Evolutionary conservation across 2,888 invertebrate species (phyloP).

Genomic region (Cephus sareptanus): DNA sequence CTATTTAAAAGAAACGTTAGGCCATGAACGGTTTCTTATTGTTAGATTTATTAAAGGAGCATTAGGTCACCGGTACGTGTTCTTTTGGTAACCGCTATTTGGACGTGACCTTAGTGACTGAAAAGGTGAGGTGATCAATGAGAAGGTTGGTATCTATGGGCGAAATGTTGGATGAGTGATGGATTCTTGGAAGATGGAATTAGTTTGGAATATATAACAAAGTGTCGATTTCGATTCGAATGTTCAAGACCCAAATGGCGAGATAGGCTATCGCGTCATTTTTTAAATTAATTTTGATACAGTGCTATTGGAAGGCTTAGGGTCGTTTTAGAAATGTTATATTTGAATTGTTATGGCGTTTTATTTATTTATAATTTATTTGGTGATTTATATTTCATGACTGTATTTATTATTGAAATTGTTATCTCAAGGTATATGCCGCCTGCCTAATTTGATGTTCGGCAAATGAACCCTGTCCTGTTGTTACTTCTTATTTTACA

Average conservation of each 20-base stretch:
- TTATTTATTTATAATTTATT: background rate
- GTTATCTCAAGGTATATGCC: conserved; percentile 14
- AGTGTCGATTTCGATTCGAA: no score
- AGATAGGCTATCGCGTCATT: background rate
- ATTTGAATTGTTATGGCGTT: background rate
- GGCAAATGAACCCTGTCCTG: conserved; percentile 23
- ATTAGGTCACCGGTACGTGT: background rate
- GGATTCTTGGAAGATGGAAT: background rate
- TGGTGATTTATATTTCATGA: background rate
- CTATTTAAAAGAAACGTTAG: background rate
- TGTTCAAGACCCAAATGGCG: background rate
- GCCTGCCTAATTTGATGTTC: conserved; percentile 28
- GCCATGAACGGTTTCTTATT: background rate
- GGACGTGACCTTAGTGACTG: background rate
- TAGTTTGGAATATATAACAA: background rate
- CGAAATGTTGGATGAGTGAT: background rate
- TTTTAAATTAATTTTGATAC: background rate
- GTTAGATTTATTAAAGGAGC: background rate
- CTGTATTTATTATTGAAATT: background rate
- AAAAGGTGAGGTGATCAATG: background rate
- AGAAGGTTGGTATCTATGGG: background rate
- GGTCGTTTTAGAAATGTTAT: background rate
- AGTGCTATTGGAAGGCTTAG: no score
- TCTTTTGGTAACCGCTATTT: conserved; percentile 1
- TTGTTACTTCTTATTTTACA: conserved; percentile 14